Evolutionary conservation across 2,113 vertebrate genomes (phyloP).

Genomic region (Dicaeum eximium): DNA sequence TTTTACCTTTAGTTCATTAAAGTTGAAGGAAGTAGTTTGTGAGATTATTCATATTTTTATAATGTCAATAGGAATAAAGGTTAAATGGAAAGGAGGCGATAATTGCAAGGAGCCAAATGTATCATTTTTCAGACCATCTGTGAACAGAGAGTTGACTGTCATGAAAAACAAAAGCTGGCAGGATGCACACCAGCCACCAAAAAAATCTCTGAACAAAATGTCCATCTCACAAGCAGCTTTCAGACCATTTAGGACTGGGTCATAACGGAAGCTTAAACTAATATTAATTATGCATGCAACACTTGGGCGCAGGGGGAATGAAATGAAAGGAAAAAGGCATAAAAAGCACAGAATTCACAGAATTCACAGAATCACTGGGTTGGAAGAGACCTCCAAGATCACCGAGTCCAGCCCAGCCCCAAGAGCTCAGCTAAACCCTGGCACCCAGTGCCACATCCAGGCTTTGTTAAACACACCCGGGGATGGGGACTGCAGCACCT

Average conservation of each 20-base stretch:
- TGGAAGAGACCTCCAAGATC: too few species aligned
- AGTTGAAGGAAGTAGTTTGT: not conserved
- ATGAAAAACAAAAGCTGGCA: slow-evolving; percentile 25
- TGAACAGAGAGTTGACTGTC: not conserved
- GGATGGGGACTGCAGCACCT: too few species aligned
- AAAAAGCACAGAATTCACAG: not conserved
- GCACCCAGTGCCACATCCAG: too few species aligned
- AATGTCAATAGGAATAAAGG: not conserved
- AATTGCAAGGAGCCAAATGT: slow-evolving; percentile 2
- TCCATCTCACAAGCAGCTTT: not conserved
- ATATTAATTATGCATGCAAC: not conserved
- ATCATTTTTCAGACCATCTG: slow-evolving; percentile 52
- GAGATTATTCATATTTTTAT: not conserved
- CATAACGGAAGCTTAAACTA: not conserved
- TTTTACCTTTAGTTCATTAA: not conserved
- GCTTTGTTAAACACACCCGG: too few species aligned
- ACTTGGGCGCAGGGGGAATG: rapidly evolving
- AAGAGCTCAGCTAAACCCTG: too few species aligned
- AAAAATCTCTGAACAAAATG: not conserved
- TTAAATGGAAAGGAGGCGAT: not conserved
- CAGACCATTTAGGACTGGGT: not conserved
- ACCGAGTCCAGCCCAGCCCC: too few species aligned
- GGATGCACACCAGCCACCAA: not conserved
- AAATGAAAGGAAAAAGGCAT: not conserved
- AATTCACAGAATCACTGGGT: too few species aligned